Evolutionary conservation across 1,140 invertebrate species (phyloP).

Genomic region (Calosoma granatense): DNA sequence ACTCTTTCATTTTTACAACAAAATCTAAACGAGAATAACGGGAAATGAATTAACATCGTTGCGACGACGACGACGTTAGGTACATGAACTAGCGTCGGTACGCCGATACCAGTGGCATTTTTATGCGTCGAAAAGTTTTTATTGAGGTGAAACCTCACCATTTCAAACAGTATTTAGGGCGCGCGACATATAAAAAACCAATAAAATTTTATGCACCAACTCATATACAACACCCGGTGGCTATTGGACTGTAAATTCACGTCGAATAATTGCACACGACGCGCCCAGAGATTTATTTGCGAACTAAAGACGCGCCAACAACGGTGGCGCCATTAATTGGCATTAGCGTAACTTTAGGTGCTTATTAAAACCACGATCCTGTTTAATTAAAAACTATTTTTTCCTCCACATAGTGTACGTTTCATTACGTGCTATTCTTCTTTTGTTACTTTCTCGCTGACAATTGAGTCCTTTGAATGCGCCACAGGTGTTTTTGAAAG

Average conservation of each 20-base stretch:
- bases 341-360: not conserved
- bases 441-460: no score
- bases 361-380: not conserved
- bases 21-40: no score
- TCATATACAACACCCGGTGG: conserved; percentile 1
- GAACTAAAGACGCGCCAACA: not conserved
- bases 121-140: not conserved
- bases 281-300: not conserved
- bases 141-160: conserved; percentile 6
- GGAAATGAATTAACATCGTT: no score
- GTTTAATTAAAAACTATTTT: conserved; percentile 4
- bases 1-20: no score
- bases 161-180: not conserved
- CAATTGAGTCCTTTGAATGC: no score
- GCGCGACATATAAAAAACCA: conserved; percentile 4
- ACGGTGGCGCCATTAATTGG: not conserved
- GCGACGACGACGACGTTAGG: no score
- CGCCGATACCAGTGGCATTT: no score
- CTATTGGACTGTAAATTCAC: conserved; percentile 2
- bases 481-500: no score
- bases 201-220: conserved; percentile 6
- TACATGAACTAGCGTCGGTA: no score
- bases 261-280: not conserved
- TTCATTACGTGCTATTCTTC: no score
- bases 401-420: no score